Base-by-base conservation (phyloP, 2,797 vertebrate species). In the Sternotherus odoratus region DNA sequence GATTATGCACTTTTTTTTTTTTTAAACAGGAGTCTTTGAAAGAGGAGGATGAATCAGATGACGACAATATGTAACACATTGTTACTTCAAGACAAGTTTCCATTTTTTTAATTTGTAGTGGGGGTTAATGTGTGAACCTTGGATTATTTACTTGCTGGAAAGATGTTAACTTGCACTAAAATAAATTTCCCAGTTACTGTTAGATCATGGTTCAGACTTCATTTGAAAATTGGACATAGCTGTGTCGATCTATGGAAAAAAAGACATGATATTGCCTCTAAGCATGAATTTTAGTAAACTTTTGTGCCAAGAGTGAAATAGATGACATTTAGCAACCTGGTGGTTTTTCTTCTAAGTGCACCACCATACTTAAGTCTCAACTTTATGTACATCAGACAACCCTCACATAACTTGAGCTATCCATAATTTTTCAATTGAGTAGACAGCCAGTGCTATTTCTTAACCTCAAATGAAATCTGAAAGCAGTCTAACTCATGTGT, bases 1-100 rank as follows among this genome's bases (percentile, higher is more conserved):
- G 39, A 6, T 33, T 30, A 4, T 9, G 30, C 1, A 3, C 28
- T 51, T 75, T 87, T 82, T 43, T 48, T 30, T 89, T 90, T 92
- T 69, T 96, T 87, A 6, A 72, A 95, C 95, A 99, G 99, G 99
- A 99, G 95, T 99, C 99, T 94, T 97, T 99, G 98, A 99, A 99
- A 97, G 99, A 99, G 96, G 99, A 99, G 79, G 99, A 99, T 77
- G 99, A 99, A 98, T 99, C 99, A 50, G 99, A 99, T 2, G 99
- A 99, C 97, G 99, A 99, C 97, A 99, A 99, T 97, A 99, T 99
- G 99, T 99, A 98, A 98, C 94, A 96, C 85, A 96, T 96, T 96
- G 91, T 96, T 96, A 97, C 95, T 96, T 83, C 90, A 84, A 91
- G 83, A 89, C 81, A 94, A 92, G 77, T 50, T 88, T 77, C 80